Evolutionary conservation across 92 coral and sea anemone species (phyloP), one percentile per base, ranked within the genome.

Genomic region (Epizoanthus ramosus): DNA sequence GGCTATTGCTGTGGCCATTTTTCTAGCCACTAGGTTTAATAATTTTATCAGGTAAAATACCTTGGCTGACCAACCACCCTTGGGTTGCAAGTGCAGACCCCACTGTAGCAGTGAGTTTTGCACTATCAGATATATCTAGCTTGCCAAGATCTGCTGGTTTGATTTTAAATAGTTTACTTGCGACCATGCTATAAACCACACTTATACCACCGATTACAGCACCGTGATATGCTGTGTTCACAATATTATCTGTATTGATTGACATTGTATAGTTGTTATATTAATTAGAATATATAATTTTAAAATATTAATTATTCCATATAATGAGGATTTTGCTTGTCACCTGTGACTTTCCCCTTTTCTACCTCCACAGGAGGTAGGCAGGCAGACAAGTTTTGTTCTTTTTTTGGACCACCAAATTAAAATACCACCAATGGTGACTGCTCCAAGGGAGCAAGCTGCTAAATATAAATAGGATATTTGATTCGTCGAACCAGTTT

Each of bases 1-100:
- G 24, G 75, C 75, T 71, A 71, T 71, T 71, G 75, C 24, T 71
- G n/a, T n/a, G n/a, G 75, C 75, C 75, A 71, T 71, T 71, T 71
- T 71, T 13, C 24, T 71, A 71, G 18, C 75, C 75, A 21, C 19
- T 71, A 13, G 75, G 52, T 21, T 71, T 71, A 13, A 71, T 71
- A 71, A 71, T 71, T 71, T 71, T 71, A 71, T 71, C 75, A 13
- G 75, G 75, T 71, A 71, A 21, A 13, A 71, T 71, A 71, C 75
- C 75, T 21, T 71, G 75, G 24, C 24, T 71, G 19, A 71, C 75
- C 75, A 71, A 71, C 75, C 75, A 71, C 24, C 75, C 75, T 71
- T 71, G 75, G 18, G 75, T 71, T 71, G 75, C 75, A 13, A 71
- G 75, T 71, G 75, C 75, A 71, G 19, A 13, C 19, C 75, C 24